Percentiles rank a stretch among this genome's conserved stretches.
Evolutionary conservation across 2,113 vertebrate genomes (phyloP).

Genomic region (Siniperca chuatsi): DNA sequence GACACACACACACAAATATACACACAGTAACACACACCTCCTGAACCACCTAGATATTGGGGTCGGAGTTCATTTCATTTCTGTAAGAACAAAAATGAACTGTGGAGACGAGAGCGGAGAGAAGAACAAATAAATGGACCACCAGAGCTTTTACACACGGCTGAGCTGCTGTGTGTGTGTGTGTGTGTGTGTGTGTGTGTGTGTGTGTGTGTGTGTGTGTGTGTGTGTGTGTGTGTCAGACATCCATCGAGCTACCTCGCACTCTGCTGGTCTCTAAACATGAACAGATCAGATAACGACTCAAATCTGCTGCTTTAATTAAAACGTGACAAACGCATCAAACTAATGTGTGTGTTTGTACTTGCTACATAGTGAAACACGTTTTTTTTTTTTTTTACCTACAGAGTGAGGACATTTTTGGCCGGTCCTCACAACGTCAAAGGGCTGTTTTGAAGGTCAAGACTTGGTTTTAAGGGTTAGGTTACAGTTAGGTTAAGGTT

Average conservation of each 20-base stretch:
- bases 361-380: no score
- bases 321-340: neutral
- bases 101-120: constrained; percentile 5
- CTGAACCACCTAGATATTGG: constrained; percentile 35
- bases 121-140: constrained; percentile 12
- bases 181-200: constrained; percentile 22
- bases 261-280: neutral
- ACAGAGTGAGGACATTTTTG: no score
- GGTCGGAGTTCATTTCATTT: constrained; percentile 59
- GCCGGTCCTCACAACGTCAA: no score
- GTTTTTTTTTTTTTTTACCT: no score
- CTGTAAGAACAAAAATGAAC: constrained; percentile 26
- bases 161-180: neutral
- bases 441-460: no score
- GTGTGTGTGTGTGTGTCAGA: neutral
- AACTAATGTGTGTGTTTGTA: constrained; percentile 3
- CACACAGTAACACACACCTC: constrained; percentile 5
- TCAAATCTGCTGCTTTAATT: constrained; percentile 11
- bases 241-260: neutral
- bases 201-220: constrained; percentile 1
- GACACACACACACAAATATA: neutral
- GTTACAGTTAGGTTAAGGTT: no score
- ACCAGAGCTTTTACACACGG: constrained; percentile 7
- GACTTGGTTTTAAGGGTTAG: no score
- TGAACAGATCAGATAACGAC: constrained; percentile 1